Conservation (phyloP, 2,113 vertebrate genomes). For the Lagopus leucura region DNA sequence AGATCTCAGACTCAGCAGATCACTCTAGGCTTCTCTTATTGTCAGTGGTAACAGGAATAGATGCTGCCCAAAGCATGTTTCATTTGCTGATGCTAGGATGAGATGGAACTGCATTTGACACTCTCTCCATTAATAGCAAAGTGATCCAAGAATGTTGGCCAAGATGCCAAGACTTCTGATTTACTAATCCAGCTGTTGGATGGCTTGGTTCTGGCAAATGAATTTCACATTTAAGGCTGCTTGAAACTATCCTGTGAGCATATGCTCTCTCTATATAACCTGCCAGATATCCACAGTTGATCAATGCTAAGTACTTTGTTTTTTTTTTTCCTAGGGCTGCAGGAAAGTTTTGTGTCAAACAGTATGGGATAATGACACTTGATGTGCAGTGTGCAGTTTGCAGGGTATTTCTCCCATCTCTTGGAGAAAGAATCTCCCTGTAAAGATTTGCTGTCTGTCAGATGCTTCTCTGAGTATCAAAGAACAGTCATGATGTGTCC, state of each 20-base stretch:
- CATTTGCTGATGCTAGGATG: background rate
- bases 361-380: background rate
- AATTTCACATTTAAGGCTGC: slow-evolving; percentile 12
- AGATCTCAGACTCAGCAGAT: background rate
- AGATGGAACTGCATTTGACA: background rate
- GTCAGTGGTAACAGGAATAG: background rate
- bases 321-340: background rate
- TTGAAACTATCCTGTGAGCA: background rate
- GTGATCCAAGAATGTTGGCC: background rate
- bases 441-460: background rate
- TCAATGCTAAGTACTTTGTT: background rate
- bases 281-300: background rate
- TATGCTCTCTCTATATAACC: background rate
- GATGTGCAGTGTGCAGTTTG: background rate
- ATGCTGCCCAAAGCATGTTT: background rate
- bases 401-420: background rate
- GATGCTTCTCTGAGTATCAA: background rate
- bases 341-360: background rate
- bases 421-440: background rate
- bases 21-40: background rate
- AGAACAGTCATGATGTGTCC: background rate
- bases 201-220: background rate
- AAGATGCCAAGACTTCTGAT: background rate
- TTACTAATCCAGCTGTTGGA: background rate
- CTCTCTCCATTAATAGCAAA: background rate